These are phyloP conservation scores for Cryptophagus acutangulus DNA, from an alignment of 2,888 invertebrate species.

Conservation along the genomic window DNA sequence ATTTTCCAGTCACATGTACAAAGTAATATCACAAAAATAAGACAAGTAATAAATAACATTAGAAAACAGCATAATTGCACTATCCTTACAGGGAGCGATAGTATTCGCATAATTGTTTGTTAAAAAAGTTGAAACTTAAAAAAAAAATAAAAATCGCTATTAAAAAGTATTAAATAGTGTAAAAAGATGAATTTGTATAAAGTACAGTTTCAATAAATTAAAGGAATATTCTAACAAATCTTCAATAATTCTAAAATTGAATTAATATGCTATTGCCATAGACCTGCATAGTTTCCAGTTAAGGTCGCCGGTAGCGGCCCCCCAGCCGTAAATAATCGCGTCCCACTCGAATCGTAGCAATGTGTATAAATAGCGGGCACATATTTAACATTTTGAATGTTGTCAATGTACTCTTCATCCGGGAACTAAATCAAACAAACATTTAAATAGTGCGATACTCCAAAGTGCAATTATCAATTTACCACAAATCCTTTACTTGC, in stretches of 20 bases:
- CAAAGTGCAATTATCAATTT: slow-evolving; percentile 41
- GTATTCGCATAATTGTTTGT: too few species aligned
- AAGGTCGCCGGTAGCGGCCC: slow-evolving; percentile 89
- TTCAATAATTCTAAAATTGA: slow-evolving; percentile 5
- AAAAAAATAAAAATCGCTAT: too few species aligned
- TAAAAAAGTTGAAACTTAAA: too few species aligned
- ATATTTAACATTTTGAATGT: slow-evolving; percentile 80
- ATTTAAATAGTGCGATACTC: background rate
- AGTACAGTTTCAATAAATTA: background rate
- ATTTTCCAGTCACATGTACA: too few species aligned
- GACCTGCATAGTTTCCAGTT: slow-evolving; percentile 89
- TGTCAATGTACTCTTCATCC: slow-evolving; percentile 77
- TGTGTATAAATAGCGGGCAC: slow-evolving; percentile 94
- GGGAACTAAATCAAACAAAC: slow-evolving; percentile 60
- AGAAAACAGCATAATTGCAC: too few species aligned
- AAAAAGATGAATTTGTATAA: background rate
- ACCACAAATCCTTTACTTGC: slow-evolving; percentile 87
- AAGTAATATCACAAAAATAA: too few species aligned
- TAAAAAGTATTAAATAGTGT: background rate
- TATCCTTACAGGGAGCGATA: too few species aligned
- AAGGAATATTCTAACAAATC: background rate
- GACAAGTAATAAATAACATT: too few species aligned
- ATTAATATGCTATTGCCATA: slow-evolving; percentile 81
- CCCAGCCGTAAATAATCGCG: slow-evolving; percentile 88
- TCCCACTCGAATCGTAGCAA: slow-evolving; percentile 89